Evolutionary conservation across 2,113 vertebrate species (phyloP).

Genomic region (Dendrocopos noguchii): DNA sequence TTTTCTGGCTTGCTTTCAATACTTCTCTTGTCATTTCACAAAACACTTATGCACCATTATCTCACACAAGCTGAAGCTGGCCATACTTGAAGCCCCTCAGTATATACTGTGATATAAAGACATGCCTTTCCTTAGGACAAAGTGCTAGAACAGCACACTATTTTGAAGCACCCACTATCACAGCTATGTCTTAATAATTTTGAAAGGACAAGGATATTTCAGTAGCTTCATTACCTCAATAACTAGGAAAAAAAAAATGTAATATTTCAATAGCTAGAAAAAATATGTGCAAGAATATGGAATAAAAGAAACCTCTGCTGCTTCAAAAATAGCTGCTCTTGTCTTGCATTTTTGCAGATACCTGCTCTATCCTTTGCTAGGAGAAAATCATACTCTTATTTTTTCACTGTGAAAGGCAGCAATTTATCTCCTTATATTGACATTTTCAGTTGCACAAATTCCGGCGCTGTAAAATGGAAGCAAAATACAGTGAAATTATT

Average conservation of each 20-base stretch:
- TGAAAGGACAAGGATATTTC: not conserved
- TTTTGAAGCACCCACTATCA: not conserved
- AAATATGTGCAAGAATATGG: not conserved
- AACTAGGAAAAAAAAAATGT: not conserved
- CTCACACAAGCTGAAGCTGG: not conserved
- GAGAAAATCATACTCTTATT: conserved; percentile 23
- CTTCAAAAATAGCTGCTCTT: not conserved
- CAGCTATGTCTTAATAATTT: not conserved
- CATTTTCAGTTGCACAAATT: conserved; percentile 16
- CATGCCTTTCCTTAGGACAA: not conserved
- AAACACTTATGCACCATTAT: not conserved
- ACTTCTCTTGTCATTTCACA: not conserved
- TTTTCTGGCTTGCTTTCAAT: not conserved
- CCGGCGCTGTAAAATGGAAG: not conserved
- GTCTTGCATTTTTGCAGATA: not conserved
- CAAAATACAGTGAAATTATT: not conserved
- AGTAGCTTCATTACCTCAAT: not conserved
- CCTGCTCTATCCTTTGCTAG: not conserved
- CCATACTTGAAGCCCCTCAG: not conserved
- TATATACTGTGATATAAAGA: not conserved
- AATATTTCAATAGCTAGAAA: not conserved
- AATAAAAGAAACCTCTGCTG: not conserved
- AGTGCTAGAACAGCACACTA: not conserved
- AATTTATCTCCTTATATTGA: conserved; percentile 5
- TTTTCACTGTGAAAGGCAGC: conserved; percentile 8